A percentile compares a stretch with the other conserved stretches of the same genome.
Conservation (phyloP, 2,797 vertebrate species). For the Microhierax caerulescens region DNA sequence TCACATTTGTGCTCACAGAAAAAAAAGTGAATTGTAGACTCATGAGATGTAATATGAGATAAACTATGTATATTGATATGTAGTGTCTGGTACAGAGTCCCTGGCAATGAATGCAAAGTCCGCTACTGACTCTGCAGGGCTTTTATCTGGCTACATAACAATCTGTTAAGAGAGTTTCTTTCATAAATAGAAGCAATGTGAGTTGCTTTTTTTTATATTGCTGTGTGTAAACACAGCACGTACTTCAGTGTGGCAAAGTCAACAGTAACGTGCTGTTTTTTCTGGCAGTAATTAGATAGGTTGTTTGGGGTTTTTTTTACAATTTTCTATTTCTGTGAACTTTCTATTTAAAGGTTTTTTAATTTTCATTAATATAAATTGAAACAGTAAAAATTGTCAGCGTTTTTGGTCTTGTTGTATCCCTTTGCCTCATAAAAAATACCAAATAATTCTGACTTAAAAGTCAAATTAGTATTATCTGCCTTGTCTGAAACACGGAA, state of each 20-base stretch:
- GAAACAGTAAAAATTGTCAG: background rate
- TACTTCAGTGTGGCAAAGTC: background rate
- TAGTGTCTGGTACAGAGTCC: background rate
- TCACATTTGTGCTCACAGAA: background rate
- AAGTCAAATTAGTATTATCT: background rate
- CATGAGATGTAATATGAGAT: background rate
- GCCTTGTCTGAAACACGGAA: background rate
- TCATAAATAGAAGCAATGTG: background rate
- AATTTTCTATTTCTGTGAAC: background rate
- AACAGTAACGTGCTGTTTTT: background rate
- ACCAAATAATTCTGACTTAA: background rate
- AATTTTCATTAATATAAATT: background rate
- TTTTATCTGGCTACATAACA: background rate
- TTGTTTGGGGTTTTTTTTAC: background rate
- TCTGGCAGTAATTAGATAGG: background rate
- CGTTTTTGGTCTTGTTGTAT: background rate
- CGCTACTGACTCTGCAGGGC: background rate
- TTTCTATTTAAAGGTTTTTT: background rate
- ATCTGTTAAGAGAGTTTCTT: background rate
- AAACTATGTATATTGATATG: background rate
- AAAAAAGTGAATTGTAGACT: background rate
- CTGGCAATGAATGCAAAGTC: background rate
- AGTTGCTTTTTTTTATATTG: background rate
- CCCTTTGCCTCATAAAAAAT: background rate
- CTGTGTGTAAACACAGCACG: background rate